These are phyloP conservation scores for Alitta virens DNA, from an alignment of 2,888 invertebrate species.

Conservation along the genomic window DNA sequence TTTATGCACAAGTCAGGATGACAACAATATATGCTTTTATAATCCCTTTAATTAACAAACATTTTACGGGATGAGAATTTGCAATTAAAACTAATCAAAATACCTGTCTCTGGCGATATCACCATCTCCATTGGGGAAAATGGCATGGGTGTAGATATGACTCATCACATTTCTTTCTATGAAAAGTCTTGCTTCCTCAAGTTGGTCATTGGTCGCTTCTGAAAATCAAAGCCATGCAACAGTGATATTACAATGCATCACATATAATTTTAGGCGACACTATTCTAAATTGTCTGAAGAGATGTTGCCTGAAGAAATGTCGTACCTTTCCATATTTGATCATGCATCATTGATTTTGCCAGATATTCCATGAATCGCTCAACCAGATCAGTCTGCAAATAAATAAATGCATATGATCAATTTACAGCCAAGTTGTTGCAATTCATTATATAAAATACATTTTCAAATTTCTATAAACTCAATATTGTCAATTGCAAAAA, in stretches of 20 bases:
- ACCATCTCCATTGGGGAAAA: conserved; percentile 96
- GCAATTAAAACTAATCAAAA: too few species aligned
- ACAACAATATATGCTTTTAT: too few species aligned
- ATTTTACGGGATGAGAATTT: too few species aligned
- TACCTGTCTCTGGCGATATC: conserved; percentile 79
- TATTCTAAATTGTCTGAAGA: not conserved
- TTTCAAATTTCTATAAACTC: too few species aligned
- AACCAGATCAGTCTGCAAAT: conserved; percentile 69
- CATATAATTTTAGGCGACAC: not conserved
- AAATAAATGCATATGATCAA: not conserved
- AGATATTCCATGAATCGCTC: conserved; percentile 70
- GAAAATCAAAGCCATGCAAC: conserved; percentile 20
- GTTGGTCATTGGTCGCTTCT: conserved; percentile 72
- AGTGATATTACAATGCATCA: not conserved
- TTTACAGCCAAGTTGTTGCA: not conserved
- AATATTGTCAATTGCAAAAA: too few species aligned
- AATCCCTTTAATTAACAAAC: too few species aligned
- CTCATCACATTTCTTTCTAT: conserved; percentile 91
- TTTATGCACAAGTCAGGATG: too few species aligned
- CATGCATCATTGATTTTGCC: conserved; percentile 55
- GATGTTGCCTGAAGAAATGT: not conserved
- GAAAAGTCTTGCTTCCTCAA: conserved; percentile 75
- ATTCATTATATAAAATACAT: too few species aligned
- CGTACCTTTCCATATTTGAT: conserved; percentile 55
- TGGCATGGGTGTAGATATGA: conserved; percentile 83